A percentile compares a stretch with the other conserved stretches of the same genome.
Conservation (phyloP, 2,888 invertebrate genomes). For the Agonopterix alstromeriana region DNA sequence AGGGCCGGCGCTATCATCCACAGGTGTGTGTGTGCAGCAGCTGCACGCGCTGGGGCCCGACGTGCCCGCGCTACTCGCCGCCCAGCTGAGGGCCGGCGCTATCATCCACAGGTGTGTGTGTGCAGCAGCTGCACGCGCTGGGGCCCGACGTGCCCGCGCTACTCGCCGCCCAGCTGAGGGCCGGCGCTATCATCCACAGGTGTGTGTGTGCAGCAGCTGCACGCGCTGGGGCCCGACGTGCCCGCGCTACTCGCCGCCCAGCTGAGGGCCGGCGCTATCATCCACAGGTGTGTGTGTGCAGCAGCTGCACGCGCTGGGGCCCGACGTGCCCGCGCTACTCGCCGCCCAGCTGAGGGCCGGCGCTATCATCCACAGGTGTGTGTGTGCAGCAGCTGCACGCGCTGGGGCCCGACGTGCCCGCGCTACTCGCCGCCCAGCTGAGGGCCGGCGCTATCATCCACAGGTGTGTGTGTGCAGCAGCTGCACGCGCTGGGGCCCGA, state of each 20-base stretch:
- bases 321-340: conserved; percentile 86
- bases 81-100: conserved; percentile 91
- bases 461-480: no score
- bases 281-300: conserved; percentile 87
- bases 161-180: conserved; percentile 91
- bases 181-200: conserved; percentile 89
- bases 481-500: no score
- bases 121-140: conserved; percentile 85
- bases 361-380: conserved; percentile 87
- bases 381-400: no score
- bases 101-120: conserved; percentile 84
- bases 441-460: no score
- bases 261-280: conserved; percentile 89
- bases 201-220: conserved; percentile 82
- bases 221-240: conserved; percentile 85
- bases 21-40: conserved; percentile 86
- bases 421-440: no score
- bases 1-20: conserved; percentile 90
- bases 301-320: conserved; percentile 84
- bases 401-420: no score
- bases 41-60: conserved; percentile 86
- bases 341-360: conserved; percentile 93
- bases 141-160: conserved; percentile 88
- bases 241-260: conserved; percentile 90
- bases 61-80: conserved; percentile 87